Percentiles rank a stretch among this genome's conserved stretches.
Conservation (phyloP, 2,888 invertebrate genomes). For the Polyommatus iphigenia region DNA sequence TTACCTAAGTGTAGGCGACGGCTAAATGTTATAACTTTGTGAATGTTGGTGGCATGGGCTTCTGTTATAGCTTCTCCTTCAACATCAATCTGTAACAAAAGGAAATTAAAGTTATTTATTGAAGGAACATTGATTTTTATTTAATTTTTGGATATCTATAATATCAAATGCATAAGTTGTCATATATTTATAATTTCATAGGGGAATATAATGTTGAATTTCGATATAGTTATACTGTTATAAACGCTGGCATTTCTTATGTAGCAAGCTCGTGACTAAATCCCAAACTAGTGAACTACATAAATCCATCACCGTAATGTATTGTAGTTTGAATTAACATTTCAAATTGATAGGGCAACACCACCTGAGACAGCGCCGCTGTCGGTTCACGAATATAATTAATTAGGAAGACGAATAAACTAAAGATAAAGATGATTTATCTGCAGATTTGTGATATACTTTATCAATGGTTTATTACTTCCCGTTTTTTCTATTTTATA, state of each 20-base stretch:
- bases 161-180: too few relatives aligned
- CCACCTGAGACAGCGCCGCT: slow-evolving; percentile 26
- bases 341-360: slow-evolving; percentile 29
- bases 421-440: slow-evolving; percentile 12
- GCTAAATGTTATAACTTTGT: slow-evolving; percentile 69
- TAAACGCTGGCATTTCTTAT: not conserved
- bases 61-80: slow-evolving; percentile 44
- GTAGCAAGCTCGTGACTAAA: not conserved
- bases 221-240: not conserved
- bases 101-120: slow-evolving; percentile 40
- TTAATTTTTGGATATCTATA: too few relatives aligned
- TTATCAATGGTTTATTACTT: not conserved
- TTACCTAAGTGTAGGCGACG: slow-evolving; percentile 68
- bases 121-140: too few relatives aligned
- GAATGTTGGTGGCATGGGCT: slow-evolving; percentile 59
- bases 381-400: slow-evolving; percentile 11
- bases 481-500: not conserved
- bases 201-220: not conserved
- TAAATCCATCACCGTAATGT: slow-evolving; percentile 22
- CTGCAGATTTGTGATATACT: not conserved
- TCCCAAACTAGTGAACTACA: slow-evolving; percentile 20
- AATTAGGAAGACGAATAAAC: slow-evolving; percentile 10
- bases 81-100: slow-evolving; percentile 63
- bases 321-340: slow-evolving; percentile 29
- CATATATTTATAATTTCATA: too few relatives aligned